Evolutionary conservation across 2,113 vertebrate species (phyloP).

Genomic region (Melierax canorus): DNA sequence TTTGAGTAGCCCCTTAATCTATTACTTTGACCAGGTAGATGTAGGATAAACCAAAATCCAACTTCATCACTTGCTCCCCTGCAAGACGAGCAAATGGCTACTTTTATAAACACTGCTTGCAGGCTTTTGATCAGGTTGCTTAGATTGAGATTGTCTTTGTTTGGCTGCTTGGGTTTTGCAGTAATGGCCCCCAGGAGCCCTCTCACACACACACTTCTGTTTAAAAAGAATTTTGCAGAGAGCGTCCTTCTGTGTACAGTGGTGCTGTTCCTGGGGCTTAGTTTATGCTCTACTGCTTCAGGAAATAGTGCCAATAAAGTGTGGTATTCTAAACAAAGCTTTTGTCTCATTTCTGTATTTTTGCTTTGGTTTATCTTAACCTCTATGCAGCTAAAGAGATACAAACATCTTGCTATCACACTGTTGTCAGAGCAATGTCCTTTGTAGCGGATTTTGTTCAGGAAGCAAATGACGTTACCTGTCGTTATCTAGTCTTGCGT

Average conservation of each 20-base stretch:
- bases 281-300: neutral
- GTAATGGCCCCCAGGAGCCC: neutral
- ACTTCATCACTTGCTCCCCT: too few species aligned
- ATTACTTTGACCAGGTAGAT: neutral
- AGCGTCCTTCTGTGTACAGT: neutral
- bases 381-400: neutral
- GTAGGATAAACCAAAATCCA: too few species aligned
- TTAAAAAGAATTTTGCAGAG: neutral
- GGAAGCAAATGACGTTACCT: neutral
- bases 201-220: neutral
- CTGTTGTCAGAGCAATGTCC: neutral
- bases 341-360: neutral
- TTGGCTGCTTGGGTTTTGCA: neutral
- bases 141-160: neutral
- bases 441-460: neutral
- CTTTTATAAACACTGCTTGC: neutral
- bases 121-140: neutral
- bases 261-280: neutral
- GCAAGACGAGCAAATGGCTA: neutral
- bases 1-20: neutral
- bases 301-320: neutral
- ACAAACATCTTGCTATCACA: rapidly evolving
- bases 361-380: neutral
- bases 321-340: neutral
- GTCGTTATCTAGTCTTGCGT: rapidly evolving